phyloP scores from a whole-genome alignment of 2,888 invertebrate genomes.

The Catocala fraxini region DNA sequence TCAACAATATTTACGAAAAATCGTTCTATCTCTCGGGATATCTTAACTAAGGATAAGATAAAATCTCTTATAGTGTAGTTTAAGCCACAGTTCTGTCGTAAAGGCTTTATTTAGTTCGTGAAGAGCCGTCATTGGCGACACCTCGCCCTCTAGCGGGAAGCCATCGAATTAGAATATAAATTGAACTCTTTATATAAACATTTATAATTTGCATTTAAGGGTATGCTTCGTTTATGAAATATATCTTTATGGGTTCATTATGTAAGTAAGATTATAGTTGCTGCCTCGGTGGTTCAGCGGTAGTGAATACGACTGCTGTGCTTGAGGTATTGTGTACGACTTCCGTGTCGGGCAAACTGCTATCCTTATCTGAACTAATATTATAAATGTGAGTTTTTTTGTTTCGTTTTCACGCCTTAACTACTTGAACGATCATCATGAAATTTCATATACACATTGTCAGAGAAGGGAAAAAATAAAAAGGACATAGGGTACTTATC shows the following conservation, averaged over 20 bases:
- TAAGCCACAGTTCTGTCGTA: conserved; percentile 33
- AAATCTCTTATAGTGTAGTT: conserved; percentile 37
- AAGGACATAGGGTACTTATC: no score
- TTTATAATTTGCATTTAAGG: conserved; percentile 83
- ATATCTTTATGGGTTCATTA: not conserved
- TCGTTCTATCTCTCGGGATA: conserved; percentile 24
- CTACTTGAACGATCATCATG: no score
- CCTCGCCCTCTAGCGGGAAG: conserved; percentile 69
- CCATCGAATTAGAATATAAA: conserved; percentile 83
- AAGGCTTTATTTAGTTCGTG: conserved; percentile 62
- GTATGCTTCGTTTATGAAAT: conserved; percentile 20
- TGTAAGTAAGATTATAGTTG: not conserved
- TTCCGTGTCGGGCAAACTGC: no score
- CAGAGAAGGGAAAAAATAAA: no score
- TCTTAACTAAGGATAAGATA: conserved; percentile 24
- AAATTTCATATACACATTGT: no score
- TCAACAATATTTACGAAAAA: not conserved
- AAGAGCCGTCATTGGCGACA: conserved; percentile 61
- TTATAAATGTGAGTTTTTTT: no score
- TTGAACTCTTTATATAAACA: conserved; percentile 84
- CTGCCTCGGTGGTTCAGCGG: no score
- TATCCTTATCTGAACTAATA: no score
- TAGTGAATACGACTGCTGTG: no score
- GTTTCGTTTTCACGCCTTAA: no score
- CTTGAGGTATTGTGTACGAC: no score